Evolutionary conservation across 2,797 vertebrate genomes (phyloP).

Genomic region (Poecilia picta): DNA sequence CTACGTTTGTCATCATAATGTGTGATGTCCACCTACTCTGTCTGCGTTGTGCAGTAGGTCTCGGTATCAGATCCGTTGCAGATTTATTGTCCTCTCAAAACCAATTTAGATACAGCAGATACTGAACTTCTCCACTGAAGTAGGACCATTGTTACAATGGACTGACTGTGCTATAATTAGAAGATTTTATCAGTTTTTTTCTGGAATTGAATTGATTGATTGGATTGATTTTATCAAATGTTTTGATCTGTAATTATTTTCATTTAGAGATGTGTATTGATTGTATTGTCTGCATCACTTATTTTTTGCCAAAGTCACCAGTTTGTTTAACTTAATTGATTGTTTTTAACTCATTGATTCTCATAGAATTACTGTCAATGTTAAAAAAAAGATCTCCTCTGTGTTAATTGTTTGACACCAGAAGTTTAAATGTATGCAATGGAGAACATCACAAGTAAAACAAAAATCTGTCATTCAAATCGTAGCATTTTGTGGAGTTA

Average conservation of each 20-base stretch:
- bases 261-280: neutral
- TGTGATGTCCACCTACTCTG: neutral
- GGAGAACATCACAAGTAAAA: neutral
- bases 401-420: neutral
- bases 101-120: neutral
- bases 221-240: neutral
- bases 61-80: neutral
- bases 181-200: neutral
- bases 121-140: neutral
- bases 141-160: neutral
- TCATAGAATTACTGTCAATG: neutral
- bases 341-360: neutral
- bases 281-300: neutral
- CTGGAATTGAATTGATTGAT: neutral
- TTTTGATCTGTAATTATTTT: neutral
- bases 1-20: neutral
- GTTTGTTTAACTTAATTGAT: neutral
- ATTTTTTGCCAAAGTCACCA: neutral
- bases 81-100: neutral
- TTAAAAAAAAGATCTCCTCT: neutral
- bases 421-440: neutral
- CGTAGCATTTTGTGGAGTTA: neutral
- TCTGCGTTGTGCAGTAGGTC: neutral
- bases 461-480: neutral
- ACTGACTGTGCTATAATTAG: neutral